Evolutionary conservation across 2,888 invertebrate species (phyloP).

Genomic region (Tromatobia lineatoria): DNA sequence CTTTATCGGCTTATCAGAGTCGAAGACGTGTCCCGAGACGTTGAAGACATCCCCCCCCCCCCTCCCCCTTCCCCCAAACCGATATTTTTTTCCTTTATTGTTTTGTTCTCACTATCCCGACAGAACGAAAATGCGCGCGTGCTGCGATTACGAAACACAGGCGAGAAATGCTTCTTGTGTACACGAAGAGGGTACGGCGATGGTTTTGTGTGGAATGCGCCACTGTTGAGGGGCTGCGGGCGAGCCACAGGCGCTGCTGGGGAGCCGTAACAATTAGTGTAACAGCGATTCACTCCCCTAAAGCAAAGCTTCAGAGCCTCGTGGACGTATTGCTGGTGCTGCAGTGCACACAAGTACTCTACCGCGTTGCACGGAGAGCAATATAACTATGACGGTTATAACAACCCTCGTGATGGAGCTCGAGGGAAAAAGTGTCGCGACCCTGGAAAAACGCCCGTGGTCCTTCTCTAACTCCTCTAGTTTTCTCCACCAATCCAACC

Average conservation of each 20-base stretch:
- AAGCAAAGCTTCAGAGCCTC: slow-evolving; percentile 56
- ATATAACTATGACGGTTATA: slow-evolving; percentile 34
- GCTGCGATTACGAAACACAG: slow-evolving; percentile 60
- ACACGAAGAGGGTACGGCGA: neutral
- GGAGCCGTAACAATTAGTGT: slow-evolving; percentile 80
- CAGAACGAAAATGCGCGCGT: slow-evolving; percentile 34
- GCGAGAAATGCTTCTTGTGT: slow-evolving; percentile 34
- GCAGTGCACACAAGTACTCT: slow-evolving; percentile 14
- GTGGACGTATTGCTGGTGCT: slow-evolving; percentile 27
- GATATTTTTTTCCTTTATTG: neutral
- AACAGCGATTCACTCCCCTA: slow-evolving; percentile 76
- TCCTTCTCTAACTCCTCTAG: slow-evolving; percentile 57
- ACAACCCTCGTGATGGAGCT: slow-evolving; percentile 61
- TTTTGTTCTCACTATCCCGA: slow-evolving; percentile 2
- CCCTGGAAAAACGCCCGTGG: slow-evolving; percentile 66
- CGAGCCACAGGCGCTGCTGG: slow-evolving; percentile 37
- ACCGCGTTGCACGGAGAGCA: neutral
- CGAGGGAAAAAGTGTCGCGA: slow-evolving; percentile 62
- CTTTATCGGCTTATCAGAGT: slow-evolving; percentile 31
- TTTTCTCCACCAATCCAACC: slow-evolving; percentile 52
- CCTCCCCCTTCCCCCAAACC: neutral
- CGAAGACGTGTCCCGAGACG: slow-evolving; percentile 17
- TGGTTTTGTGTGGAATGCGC: slow-evolving; percentile 57
- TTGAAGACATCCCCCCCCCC: neutral
- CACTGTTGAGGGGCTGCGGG: slow-evolving; percentile 55